A percentile compares a stretch with the other conserved stretches of the same genome.
phyloP scores from a whole-genome alignment of 2,113 vertebrate genomes.

The Alexandromys fortis region DNA sequence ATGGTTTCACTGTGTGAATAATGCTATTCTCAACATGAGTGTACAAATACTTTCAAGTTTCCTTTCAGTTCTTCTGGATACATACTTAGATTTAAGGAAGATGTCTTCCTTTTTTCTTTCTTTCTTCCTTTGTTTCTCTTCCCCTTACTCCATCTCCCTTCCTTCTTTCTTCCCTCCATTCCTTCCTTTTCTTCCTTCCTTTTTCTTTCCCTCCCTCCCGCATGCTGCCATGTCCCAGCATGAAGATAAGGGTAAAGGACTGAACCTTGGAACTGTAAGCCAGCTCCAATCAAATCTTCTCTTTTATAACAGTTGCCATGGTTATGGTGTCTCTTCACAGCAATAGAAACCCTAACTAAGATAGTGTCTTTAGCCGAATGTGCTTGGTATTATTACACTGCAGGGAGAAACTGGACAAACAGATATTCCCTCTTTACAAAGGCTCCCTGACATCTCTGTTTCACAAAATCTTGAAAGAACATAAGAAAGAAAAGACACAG shows the following conservation, averaged over 20 bases:
- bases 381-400: accelerated
- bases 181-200: neutral
- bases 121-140: neutral
- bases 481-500: neutral
- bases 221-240: too few species aligned
- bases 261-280: too few species aligned
- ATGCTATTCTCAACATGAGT: neutral
- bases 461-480: neutral
- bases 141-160: neutral
- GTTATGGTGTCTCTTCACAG: too few species aligned
- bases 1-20: accelerated
- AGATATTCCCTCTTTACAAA: neutral
- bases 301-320: too few species aligned
- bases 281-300: too few species aligned
- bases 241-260: too few species aligned
- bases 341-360: too few species aligned
- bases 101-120: neutral
- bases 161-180: neutral
- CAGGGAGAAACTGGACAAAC: too few species aligned
- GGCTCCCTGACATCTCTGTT: neutral
- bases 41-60: neutral
- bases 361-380: neutral
- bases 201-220: neutral
- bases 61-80: neutral
- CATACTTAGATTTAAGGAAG: neutral